These are phyloP conservation scores for Plagodis dolabraria DNA, from an alignment of 2,888 invertebrate genomes.

Conservation along the genomic window DNA sequence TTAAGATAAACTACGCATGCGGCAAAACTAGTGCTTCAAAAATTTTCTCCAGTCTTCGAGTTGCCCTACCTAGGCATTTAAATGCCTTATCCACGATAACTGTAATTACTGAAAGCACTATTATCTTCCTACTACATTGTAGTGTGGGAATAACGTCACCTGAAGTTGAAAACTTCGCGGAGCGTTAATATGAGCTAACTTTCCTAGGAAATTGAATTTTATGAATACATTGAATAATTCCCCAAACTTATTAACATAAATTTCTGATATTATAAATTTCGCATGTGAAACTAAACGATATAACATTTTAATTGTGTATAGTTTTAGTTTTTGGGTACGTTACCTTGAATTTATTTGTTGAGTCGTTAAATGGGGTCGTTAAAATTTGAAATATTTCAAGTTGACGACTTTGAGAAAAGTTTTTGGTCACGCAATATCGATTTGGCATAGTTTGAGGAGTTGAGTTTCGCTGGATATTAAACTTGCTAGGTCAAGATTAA, in stretches of 20 bases:
- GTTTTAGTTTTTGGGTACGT: slow-evolving; percentile 7
- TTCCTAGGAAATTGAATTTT: slow-evolving; percentile 30
- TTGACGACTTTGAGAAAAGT: not conserved
- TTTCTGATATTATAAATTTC: slow-evolving; percentile 32
- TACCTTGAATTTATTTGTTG: slow-evolving; percentile 5
- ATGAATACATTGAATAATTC: slow-evolving; percentile 61
- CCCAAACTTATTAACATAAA: slow-evolving; percentile 39
- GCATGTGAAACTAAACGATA: slow-evolving; percentile 19
- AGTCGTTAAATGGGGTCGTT: slow-evolving; percentile 17
- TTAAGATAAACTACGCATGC: too few species aligned
- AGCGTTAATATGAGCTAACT: slow-evolving; percentile 37
- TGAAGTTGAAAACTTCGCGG: slow-evolving; percentile 63
- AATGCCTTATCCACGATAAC: slow-evolving; percentile 20
- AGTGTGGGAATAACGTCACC: slow-evolving; percentile 77
- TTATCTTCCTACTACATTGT: slow-evolving; percentile 45
- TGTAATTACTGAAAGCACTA: slow-evolving; percentile 14
- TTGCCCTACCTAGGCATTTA: not conserved
- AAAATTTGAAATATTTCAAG: slow-evolving; percentile 17
- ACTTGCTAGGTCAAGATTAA: not conserved
- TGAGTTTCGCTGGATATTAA: not conserved
- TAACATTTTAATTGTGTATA: slow-evolving; percentile 1
- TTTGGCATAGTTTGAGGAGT: slow-evolving; percentile 2
- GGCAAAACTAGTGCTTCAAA: too few species aligned
- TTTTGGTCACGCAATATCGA: slow-evolving; percentile 20
- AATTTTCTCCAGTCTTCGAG: too few species aligned